phyloP scores from a whole-genome alignment of 2,888 invertebrate species.

The Epinotia brunnichana region DNA sequence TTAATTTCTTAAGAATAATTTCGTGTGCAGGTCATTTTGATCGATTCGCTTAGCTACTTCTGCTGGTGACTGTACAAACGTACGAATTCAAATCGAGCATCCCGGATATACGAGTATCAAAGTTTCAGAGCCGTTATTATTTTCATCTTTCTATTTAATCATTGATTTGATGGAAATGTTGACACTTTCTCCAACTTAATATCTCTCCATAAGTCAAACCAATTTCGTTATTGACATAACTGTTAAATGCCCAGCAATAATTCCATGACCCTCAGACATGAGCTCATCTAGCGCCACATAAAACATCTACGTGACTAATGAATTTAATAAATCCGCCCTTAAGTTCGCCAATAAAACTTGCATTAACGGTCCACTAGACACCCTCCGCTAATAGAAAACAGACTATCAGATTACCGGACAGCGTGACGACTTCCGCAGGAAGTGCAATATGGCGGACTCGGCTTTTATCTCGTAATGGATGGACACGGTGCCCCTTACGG shows the following conservation, averaged over 20 bases:
- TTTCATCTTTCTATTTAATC: not conserved
- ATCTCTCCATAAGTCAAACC: not conserved
- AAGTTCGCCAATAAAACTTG: slow-evolving; percentile 37
- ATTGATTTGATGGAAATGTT: not conserved
- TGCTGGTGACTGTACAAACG: too few species aligned
- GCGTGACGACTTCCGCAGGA: slow-evolving; percentile 76
- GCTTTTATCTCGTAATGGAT: slow-evolving; percentile 49
- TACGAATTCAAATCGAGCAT: too few species aligned
- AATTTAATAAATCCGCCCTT: slow-evolving; percentile 38
- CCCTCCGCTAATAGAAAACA: slow-evolving; percentile 79
- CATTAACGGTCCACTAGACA: slow-evolving; percentile 39
- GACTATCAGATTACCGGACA: slow-evolving; percentile 73
- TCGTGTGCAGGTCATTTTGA: too few species aligned
- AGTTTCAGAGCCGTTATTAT: not conserved
- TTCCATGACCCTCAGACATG: not conserved
- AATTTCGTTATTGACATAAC: slow-evolving; percentile 1
- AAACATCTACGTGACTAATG: slow-evolving; percentile 26
- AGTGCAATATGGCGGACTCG: slow-evolving; percentile 60
- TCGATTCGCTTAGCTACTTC: too few species aligned
- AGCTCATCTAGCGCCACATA: slow-evolving; percentile 19
- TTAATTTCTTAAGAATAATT: too few species aligned
- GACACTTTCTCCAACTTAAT: not conserved
- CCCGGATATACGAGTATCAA: too few species aligned
- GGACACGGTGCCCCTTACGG: slow-evolving; percentile 2
- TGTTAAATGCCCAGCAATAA: not conserved